Evolutionary conservation across 2,797 vertebrate genomes (phyloP).

Genomic region (Arctocebus calabarensis): DNA sequence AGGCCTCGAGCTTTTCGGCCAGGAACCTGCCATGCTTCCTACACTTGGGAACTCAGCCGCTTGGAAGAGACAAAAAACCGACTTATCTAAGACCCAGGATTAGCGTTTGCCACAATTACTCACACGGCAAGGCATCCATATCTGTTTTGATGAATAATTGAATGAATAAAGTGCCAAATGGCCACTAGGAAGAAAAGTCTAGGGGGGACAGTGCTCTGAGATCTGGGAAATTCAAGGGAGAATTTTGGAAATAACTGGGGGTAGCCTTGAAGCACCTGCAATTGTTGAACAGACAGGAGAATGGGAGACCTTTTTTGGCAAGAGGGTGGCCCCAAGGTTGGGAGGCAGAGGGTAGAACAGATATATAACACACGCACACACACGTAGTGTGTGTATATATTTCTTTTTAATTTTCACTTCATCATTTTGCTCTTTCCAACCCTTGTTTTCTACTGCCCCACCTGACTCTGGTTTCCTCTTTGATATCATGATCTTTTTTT

Average conservation of each 20-base stretch:
- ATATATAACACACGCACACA: not conserved
- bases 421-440: constrained; percentile 35
- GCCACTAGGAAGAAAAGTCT: constrained; percentile 26
- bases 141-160: constrained; percentile 77
- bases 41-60: not conserved
- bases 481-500: constrained; percentile 50
- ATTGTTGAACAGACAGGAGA: not conserved
- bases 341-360: not conserved
- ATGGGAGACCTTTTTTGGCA: not conserved
- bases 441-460: constrained; percentile 7
- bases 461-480: constrained; percentile 59
- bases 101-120: not conserved
- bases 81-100: constrained; percentile 43
- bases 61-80: constrained; percentile 60
- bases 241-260: not conserved
- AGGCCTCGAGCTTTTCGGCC: not conserved
- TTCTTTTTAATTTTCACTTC: not conserved
- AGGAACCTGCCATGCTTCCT: not conserved
- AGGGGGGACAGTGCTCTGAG: not conserved
- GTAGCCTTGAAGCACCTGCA: not conserved
- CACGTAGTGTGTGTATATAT: not conserved
- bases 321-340: not conserved
- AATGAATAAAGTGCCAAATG: constrained; percentile 53
- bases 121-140: constrained; percentile 52
- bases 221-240: not conserved